Evolutionary conservation across 1,140 invertebrate genomes (phyloP), one percentile per base, ranked within the genome.

Genomic region (Adoxophyes honmai): DNA sequence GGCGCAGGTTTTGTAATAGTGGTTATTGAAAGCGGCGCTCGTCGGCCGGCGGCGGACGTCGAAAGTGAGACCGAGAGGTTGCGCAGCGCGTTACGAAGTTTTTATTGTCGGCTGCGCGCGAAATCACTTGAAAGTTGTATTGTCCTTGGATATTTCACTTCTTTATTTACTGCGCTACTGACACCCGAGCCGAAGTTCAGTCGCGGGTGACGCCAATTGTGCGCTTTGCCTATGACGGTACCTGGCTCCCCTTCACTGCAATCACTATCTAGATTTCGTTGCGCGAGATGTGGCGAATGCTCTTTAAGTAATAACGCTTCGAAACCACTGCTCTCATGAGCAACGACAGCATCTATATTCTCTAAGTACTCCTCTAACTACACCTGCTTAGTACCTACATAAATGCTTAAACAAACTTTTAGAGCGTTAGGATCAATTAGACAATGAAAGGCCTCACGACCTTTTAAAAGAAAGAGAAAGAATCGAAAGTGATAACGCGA

Each of bases 121-220:
- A 88, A 88, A 88, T 88, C 85, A 82, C 78, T 88, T 82, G 85
- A 88, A 88, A 88, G 85, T 88, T 82, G 81, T 81, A 81, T 81
- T 86, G 85, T 86, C 85, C 85, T 88, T 88, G 83, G 81, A 76
- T 88, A 84, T 85, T 88, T 86, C 80, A 85, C 81, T 88, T 84
- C 81, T 86, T 86, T 86, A 83, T 83, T 87, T 76, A 70, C 74
- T 74, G 74, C 75, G 73, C 84, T 86, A 85, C 81, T 82, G 80
- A 86, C 77, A 81, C 78, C 73, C 69, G 73, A 78, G 68, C 69
- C 76, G 78, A 77, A 82, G 75, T 82, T 85, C 74, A 76, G 67
- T 75, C 73, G 73, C 67, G 67, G 73, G 74, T 77, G 73, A 78
- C 74, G 76, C 69, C 63, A 70, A 82, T 75, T 74, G 68, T 76